Base-by-base conservation (phyloP, 1,140 invertebrate genomes). In the Drosophila navojoa region DNA sequence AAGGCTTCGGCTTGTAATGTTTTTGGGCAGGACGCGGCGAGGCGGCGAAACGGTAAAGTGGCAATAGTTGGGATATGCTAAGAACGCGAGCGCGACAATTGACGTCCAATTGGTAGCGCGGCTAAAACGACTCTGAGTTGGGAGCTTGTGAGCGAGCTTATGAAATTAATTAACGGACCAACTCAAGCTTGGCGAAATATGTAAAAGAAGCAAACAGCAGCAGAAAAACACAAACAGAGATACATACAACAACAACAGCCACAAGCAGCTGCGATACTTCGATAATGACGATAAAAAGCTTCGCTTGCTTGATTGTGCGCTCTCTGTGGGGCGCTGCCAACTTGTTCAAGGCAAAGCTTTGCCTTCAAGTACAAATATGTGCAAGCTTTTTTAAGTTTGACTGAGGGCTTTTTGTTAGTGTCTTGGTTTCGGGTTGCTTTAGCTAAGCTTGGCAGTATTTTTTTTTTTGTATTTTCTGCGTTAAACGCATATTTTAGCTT, bases 121-220 rank as follows among this genome's bases (percentile, higher is more conserved):
- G 76, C 50, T 79, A 62, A 89, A 89, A 66, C 68, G 61, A 70
- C 80, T 89, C 77, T 89, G 84, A 70, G 67, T 29, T 79, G 61
- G 52, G 66, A 77, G 60, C 75, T 59, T 68, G 52, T 76, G 82
- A 66, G 40, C 67, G 22, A 68, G 73, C 77, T 77, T 70, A 80
- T 80, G 74, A 84, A 89, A 89, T 84, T 89, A 84, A 89, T 89
- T 89, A 89, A 80, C 76, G 74, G 70, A 77, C 84, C 84, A 89
- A 89, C 69, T 89, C 84, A 67, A 80, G 84, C 84, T 80, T 89
- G 74, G 72, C 84, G 79, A 82, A 68, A 59, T 15, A 61, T 15
- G 53, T 13, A 66, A 54, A 53, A 64, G 52, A 49, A 78, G 49
- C 15, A 29, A 42, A 66, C 42, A 44, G 55, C 47, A 45, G 47